phyloP scores from a whole-genome alignment of 2,888 invertebrate genomes.

The Seira musarum region DNA sequence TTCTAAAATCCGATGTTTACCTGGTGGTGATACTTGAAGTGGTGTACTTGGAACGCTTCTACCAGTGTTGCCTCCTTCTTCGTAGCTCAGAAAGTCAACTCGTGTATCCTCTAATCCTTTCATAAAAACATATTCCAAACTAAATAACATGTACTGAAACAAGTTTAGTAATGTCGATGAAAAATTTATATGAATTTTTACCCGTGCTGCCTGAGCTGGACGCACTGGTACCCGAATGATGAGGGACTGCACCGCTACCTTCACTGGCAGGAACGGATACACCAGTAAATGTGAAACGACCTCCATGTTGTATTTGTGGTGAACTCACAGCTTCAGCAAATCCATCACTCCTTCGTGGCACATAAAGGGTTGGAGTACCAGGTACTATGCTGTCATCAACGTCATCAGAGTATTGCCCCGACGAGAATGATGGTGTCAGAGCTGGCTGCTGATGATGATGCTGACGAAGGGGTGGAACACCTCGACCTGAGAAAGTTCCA shows the following conservation, averaged over 20 bases:
- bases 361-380: slow-evolving; percentile 89
- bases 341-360: slow-evolving; percentile 86
- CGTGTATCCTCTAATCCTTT: slow-evolving; percentile 82
- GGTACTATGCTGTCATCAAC: slow-evolving; percentile 89
- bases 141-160: no score
- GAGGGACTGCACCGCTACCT: not conserved
- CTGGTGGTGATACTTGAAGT: slow-evolving; percentile 77
- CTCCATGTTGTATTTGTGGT: slow-evolving; percentile 78
- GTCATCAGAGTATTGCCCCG: slow-evolving; percentile 76
- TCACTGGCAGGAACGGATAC: slow-evolving; percentile 24
- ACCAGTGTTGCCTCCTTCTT: slow-evolving; percentile 75
- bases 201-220: slow-evolving; percentile 39
- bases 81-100: slow-evolving; percentile 80
- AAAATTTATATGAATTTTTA: no score
- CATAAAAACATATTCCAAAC: not conserved
- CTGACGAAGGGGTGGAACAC: slow-evolving; percentile 51
- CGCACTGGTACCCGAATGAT: slow-evolving; percentile 31
- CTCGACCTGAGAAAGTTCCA: slow-evolving; percentile 23
- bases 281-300: slow-evolving; percentile 77
- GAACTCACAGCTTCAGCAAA: slow-evolving; percentile 95
- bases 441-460: slow-evolving; percentile 64
- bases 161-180: no score
- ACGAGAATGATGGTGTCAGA: slow-evolving; percentile 54
- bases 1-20: no score
- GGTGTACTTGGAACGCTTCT: slow-evolving; percentile 81